Conservation (phyloP, 2,888 invertebrate genomes). For the Drosophila ezoana region DNA sequence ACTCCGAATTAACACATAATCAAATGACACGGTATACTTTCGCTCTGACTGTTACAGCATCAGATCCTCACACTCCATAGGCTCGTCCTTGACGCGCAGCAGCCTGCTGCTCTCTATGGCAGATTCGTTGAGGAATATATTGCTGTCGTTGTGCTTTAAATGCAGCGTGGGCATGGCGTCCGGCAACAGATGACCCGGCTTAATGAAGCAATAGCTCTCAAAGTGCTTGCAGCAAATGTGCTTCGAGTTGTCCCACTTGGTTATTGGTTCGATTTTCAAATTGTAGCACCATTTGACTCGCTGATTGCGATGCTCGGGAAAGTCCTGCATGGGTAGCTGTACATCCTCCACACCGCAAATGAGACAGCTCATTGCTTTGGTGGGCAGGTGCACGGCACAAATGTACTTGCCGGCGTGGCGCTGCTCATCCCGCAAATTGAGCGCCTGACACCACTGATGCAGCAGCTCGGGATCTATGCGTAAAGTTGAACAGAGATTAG, state of each 20-base stretch:
- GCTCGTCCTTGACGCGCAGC: constrained; percentile 63
- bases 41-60: constrained; percentile 45
- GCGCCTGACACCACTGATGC: constrained; percentile 62
- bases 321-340: constrained; percentile 58
- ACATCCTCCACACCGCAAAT: constrained; percentile 52
- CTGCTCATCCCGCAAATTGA: constrained; percentile 44
- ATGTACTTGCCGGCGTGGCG: constrained; percentile 46
- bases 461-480: constrained; percentile 48
- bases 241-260: constrained; percentile 64
- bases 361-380: constrained; percentile 47
- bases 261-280: constrained; percentile 63
- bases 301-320: constrained; percentile 67
- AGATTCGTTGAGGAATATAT: constrained; percentile 71
- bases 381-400: constrained; percentile 58
- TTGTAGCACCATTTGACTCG: constrained; percentile 73
- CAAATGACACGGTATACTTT: constrained; percentile 29
- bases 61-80: constrained; percentile 60
- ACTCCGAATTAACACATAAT: constrained; percentile 12
- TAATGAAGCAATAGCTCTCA: constrained; percentile 58
- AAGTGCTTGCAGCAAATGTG: constrained; percentile 77
- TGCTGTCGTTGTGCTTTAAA: constrained; percentile 70
- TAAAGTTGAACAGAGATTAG: not conserved
- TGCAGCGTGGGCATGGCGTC: constrained; percentile 80
- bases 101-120: constrained; percentile 31
- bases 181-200: constrained; percentile 55